Evolutionary conservation across 1,140 invertebrate species (phyloP), one percentile per base, ranked within the genome.

Genomic region (Zaprionus inermis): DNA sequence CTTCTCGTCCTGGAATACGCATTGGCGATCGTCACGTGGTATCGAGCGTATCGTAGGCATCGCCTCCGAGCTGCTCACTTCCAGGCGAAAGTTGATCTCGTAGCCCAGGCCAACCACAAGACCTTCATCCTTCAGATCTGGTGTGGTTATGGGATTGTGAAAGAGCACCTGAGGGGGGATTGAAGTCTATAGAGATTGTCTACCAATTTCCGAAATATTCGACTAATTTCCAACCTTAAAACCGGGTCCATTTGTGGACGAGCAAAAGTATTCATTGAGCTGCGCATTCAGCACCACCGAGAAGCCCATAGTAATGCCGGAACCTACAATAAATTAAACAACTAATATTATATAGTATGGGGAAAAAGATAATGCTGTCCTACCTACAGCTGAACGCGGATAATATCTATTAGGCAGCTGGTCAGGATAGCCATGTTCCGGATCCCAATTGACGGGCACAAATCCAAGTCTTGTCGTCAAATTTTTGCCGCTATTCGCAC

Each of bases 211-310:
- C 12, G 18, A 10, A 32, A 14, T 44, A 6, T 68, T 68, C 12
- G 1, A 18, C n/a, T 7, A 5, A n/a, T 3, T 22, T 16, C 51
- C 10, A 4, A 96, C 96, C 93, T 96, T 96, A 79, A 97, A 97
- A 5, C 96, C 96, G n/a, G 94, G 93, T 72, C 96, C 96, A 75
- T 94, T 95, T 0, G 96, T 96, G 0, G 96, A 95, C 3, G 96
- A 96, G 72, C 96, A 97, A 84, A 95, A 96, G 84, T 97, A 97
- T 76, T 97, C 95, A 9, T 94, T 93, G 0, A 95, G 59, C 63
- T 96, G 94, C 1, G 95, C 95, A 92, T 97, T 95, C 6, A 96
- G 81, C 1, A 96, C 93, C 11, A 96, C 80, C 7, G 94, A 95
- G 38, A 97, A 91, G 0, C 96, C 96, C 46, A 96, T 93, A 75